These are phyloP conservation scores for Buphagus erythrorhynchus DNA, from an alignment of 2,797 vertebrate genomes.

Conservation along the genomic window DNA sequence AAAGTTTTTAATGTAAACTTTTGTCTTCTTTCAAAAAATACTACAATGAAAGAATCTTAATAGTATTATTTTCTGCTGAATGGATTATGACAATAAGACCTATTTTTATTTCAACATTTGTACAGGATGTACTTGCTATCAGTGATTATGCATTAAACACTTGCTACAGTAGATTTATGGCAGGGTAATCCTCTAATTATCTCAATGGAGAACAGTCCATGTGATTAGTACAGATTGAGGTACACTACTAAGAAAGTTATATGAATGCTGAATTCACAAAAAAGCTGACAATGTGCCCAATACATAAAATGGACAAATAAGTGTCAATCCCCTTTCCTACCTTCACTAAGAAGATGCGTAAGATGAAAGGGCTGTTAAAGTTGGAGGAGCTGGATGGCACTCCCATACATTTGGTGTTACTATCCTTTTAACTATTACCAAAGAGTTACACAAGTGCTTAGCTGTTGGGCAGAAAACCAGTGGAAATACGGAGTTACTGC, in stretches of 20 bases:
- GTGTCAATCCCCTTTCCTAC: background rate
- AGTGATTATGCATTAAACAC: background rate
- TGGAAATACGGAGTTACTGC: background rate
- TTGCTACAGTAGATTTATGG: background rate
- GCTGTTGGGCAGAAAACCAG: background rate
- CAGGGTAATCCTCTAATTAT: background rate
- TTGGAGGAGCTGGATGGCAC: background rate
- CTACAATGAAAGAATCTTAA: background rate
- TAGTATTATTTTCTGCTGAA: background rate
- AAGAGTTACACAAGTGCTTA: background rate
- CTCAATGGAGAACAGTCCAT: background rate
- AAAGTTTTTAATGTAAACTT: background rate
- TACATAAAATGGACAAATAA: background rate
- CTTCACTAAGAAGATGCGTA: background rate
- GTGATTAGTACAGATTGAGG: background rate
- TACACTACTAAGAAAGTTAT: background rate
- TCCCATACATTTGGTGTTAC: rapidly evolving
- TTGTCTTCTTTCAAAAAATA: background rate
- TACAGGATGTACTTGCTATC: background rate
- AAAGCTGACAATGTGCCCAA: background rate
- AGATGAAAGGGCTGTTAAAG: background rate
- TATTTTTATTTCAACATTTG: background rate
- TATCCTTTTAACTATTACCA: background rate
- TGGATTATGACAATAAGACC: background rate
- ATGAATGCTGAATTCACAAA: background rate